Conservation (phyloP, 2,113 vertebrate genomes). For the Zapus hudsonius region DNA sequence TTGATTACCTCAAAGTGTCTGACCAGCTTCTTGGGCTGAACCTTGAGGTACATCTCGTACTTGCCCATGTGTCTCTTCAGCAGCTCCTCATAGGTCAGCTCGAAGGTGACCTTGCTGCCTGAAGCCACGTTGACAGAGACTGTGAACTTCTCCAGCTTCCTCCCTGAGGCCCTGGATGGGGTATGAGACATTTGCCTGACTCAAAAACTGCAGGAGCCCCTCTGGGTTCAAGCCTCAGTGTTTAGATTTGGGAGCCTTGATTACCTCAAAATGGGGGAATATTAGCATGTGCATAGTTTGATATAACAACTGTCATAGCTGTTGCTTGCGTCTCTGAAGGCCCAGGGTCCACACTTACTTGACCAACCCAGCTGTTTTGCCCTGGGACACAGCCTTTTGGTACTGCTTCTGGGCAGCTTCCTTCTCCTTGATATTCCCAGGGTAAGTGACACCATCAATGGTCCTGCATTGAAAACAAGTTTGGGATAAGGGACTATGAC, state of each 20-base stretch:
- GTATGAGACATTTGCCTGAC: neutral
- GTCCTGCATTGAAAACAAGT: conserved; percentile 84
- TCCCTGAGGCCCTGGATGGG: conserved; percentile 90
- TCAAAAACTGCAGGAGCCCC: neutral
- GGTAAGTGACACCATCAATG: conserved; percentile 91
- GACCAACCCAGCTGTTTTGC: conserved; percentile 94
- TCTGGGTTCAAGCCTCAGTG: neutral
- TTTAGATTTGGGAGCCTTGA: neutral
- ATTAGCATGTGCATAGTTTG: neutral
- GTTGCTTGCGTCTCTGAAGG: neutral
- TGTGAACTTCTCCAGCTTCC: conserved; percentile 95
- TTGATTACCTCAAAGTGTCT: conserved; percentile 91
- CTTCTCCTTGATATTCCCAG: conserved; percentile 94
- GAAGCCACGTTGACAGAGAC: conserved; percentile 93
- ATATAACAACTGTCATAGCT: neutral
- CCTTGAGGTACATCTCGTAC: conserved; percentile 93
- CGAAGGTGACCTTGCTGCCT: conserved; percentile 94
- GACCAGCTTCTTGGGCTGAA: conserved; percentile 92
- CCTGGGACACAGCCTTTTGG: conserved; percentile 91
- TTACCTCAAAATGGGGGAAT: neutral
- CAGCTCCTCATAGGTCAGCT: conserved; percentile 95
- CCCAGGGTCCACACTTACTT: conserved; percentile 86
- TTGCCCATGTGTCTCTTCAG: conserved; percentile 92
- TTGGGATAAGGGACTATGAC: neutral
- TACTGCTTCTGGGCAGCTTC: conserved; percentile 93